Percentiles rank a stretch among this genome's conserved stretches.
phyloP scores from a whole-genome alignment of 1,140 invertebrate genomes.

The Sitophilus oryzae region DNA sequence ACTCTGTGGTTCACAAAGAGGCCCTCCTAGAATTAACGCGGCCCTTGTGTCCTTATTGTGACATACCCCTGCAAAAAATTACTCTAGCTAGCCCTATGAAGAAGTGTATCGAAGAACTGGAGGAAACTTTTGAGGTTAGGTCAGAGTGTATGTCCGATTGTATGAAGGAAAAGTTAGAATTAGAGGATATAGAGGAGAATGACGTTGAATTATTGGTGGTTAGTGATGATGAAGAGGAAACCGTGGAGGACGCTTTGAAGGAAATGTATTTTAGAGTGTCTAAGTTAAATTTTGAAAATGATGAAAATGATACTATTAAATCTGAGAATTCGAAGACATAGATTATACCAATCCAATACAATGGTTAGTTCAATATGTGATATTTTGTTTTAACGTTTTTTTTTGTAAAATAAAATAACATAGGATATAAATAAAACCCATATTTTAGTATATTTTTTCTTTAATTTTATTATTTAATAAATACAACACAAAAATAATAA shows the following conservation, averaged over 20 bases:
- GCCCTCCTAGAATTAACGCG: constrained; percentile 24
- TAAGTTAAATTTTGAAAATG: constrained; percentile 7
- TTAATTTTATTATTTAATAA: too few relatives aligned
- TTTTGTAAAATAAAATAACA: too few relatives aligned
- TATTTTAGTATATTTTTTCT: too few relatives aligned
- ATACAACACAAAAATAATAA: not conserved
- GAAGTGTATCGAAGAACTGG: constrained; percentile 5
- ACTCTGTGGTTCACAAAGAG: constrained; percentile 31
- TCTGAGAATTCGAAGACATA: too few relatives aligned
- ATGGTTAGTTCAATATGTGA: too few relatives aligned
- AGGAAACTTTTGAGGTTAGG: constrained; percentile 1
- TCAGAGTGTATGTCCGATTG: constrained; percentile 27
- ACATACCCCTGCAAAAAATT: constrained; percentile 32
- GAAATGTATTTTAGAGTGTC: not conserved
- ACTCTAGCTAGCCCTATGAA: constrained; percentile 12
- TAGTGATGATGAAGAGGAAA: constrained; percentile 27
- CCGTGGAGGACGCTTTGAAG: constrained; percentile 1
- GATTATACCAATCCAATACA: too few relatives aligned
- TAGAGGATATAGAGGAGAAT: constrained; percentile 31
- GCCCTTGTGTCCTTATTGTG: constrained; percentile 36
- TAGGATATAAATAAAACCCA: too few relatives aligned
- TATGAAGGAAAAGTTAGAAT: constrained; percentile 22
- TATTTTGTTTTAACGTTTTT: too few relatives aligned
- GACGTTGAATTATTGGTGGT: constrained; percentile 20
- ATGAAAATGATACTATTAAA: too few relatives aligned